Evolutionary conservation across 2,888 invertebrate species (phyloP).

Genomic region (Tipula unca): DNA sequence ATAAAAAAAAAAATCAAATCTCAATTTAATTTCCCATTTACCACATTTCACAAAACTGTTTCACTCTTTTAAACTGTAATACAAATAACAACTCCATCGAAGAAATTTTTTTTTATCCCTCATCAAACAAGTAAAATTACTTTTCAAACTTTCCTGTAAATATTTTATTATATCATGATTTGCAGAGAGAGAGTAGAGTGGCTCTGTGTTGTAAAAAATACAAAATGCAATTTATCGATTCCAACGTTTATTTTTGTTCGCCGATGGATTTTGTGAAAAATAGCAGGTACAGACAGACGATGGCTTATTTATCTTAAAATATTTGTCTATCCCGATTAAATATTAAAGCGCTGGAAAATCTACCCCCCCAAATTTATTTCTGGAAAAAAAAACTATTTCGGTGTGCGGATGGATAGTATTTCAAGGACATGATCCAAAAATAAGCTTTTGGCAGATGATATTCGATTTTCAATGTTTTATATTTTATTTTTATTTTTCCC

Average conservation of each 20-base stretch:
- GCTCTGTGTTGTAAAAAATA: background rate
- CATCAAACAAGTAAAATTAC: background rate
- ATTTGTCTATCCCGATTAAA: background rate
- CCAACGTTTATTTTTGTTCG: background rate
- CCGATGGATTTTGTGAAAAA: background rate
- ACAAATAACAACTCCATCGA: conserved; percentile 8
- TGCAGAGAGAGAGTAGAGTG: background rate
- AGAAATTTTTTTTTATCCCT: background rate
- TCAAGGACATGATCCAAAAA: background rate
- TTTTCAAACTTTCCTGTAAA: background rate
- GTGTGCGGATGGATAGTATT: background rate
- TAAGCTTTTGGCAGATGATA: background rate
- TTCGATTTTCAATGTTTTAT: background rate
- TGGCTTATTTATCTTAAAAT: background rate
- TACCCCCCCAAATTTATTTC: background rate
- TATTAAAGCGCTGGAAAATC: background rate
- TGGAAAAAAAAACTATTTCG: background rate
- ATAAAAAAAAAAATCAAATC: background rate
- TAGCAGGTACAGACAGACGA: background rate
- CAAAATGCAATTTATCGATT: conserved; percentile 8
- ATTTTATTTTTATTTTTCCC: background rate
- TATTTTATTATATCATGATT: background rate
- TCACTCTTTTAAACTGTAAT: background rate
- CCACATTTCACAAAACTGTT: conserved; percentile 14
- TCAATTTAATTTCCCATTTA: conserved; percentile 14